Percentiles rank a stretch among this genome's conserved stretches.
These are phyloP conservation scores for Scaptomyza polygonia DNA, from an alignment of 2,888 invertebrate species.

Conservation along the genomic window DNA sequence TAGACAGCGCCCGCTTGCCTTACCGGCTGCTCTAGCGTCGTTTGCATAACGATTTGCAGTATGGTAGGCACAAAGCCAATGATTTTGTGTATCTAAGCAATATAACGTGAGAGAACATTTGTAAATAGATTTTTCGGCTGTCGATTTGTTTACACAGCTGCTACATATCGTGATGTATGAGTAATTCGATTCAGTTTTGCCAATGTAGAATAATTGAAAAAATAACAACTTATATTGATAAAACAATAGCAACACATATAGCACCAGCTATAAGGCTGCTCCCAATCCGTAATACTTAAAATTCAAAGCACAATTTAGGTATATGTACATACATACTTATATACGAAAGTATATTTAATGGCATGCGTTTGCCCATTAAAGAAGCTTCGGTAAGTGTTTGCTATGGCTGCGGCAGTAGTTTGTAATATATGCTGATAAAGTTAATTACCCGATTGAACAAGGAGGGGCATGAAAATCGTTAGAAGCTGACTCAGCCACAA, in stretches of 20 bases:
- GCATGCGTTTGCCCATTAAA: conserved; percentile 49
- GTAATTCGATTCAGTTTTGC: conserved; percentile 35
- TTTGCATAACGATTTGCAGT: conserved; percentile 96
- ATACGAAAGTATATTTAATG: conserved; percentile 27
- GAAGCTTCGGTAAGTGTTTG: conserved; percentile 31
- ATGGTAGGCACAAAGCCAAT: conserved; percentile 98
- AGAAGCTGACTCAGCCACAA: conserved; percentile 72
- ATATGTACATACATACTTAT: conserved; percentile 4
- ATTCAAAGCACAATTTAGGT: conserved; percentile 59
- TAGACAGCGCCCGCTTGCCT: conserved; percentile 98
- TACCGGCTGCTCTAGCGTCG: conserved; percentile 94
- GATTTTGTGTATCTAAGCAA: conserved; percentile 93
- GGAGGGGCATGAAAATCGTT: conserved; percentile 64
- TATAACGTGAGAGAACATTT: conserved; percentile 21
- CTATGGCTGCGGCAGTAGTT: conserved; percentile 23
- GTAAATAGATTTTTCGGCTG: conserved; percentile 28
- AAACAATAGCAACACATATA: conserved; percentile 48
- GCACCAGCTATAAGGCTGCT: conserved; percentile 22
- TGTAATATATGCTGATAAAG: conserved; percentile 70
- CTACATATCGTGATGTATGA: conserved; percentile 28
- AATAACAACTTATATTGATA: conserved; percentile 44
- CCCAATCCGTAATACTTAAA: conserved; percentile 45
- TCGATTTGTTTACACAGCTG: conserved; percentile 72
- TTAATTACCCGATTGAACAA: conserved; percentile 65
- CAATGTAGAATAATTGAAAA: conserved; percentile 4